Evolutionary conservation across 2,888 invertebrate species (phyloP).

Genomic region (Eupithecia tripunctaria): DNA sequence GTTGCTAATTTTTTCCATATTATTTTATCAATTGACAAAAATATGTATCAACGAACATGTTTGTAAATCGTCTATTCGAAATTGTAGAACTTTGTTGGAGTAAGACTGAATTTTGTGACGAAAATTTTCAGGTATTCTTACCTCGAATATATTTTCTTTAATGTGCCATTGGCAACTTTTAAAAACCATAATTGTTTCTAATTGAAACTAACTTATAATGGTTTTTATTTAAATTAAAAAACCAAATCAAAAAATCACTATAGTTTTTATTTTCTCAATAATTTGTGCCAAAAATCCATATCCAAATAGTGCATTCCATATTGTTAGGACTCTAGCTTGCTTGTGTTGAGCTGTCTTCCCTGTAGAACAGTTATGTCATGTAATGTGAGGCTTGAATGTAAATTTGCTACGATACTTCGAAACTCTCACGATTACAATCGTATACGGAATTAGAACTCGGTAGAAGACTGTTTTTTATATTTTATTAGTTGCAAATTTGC

Average conservation of each 20-base stretch:
- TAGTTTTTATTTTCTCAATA: conserved; percentile 44
- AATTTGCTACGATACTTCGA: background rate
- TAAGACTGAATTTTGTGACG: conserved; percentile 64
- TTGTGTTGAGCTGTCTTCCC: conserved; percentile 68
- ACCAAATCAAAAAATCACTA: conserved; percentile 36
- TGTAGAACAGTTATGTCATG: conserved; percentile 57
- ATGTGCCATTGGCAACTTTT: conserved; percentile 52
- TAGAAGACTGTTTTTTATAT: background rate
- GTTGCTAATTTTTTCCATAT: background rate
- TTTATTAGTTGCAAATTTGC: background rate
- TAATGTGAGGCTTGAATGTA: conserved; percentile 35
- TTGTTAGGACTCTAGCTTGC: conserved; percentile 51
- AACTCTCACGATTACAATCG: background rate
- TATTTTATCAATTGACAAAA: background rate
- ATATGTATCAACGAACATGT: background rate
- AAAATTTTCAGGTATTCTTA: conserved; percentile 44
- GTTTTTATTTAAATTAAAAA: conserved; percentile 16
- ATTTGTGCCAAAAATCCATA: conserved; percentile 60
- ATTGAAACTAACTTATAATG: conserved; percentile 9
- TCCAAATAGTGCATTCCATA: conserved; percentile 63
- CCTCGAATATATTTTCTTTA: conserved; percentile 38
- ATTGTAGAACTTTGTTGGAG: conserved; percentile 45
- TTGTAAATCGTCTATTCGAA: background rate
- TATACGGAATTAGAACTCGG: background rate
- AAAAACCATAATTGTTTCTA: conserved; percentile 16